Conservation (phyloP, 2,888 invertebrate genomes). For the Euclidia mi region DNA sequence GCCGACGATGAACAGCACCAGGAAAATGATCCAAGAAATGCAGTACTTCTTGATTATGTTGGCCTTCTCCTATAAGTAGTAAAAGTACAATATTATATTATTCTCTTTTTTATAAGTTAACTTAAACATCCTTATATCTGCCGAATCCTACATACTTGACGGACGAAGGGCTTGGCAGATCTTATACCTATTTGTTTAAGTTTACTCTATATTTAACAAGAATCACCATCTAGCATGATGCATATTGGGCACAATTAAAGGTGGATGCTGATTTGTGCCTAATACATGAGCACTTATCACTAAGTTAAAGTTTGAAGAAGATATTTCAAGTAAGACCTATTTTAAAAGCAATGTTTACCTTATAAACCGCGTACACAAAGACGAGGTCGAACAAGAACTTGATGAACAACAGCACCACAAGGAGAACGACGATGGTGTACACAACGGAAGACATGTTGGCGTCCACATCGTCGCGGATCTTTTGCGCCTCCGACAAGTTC, state of each 20-base stretch:
- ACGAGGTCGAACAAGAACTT: slow-evolving; percentile 80
- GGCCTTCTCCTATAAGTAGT: slow-evolving; percentile 73
- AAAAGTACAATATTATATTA: background rate
- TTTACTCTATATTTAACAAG: too few species aligned
- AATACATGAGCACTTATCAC: too few species aligned
- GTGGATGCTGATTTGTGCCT: too few species aligned
- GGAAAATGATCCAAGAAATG: slow-evolving; percentile 85
- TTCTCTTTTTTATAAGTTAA: background rate
- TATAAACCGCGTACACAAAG: slow-evolving; percentile 81
- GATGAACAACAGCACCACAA: slow-evolving; percentile 74
- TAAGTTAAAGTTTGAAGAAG: too few species aligned
- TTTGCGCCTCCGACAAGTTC: slow-evolving; percentile 62
- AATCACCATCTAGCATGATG: too few species aligned
- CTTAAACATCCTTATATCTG: too few species aligned
- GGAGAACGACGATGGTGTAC: slow-evolving; percentile 78
- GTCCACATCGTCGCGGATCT: slow-evolving; percentile 72
- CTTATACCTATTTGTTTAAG: too few species aligned
- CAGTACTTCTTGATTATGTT: slow-evolving; percentile 84
- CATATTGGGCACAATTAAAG: too few species aligned
- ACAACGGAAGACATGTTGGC: slow-evolving; percentile 76
- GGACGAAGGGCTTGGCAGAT: too few species aligned
- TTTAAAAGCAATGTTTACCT: slow-evolving; percentile 61
- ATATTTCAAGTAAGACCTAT: too few species aligned
- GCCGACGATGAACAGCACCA: slow-evolving; percentile 83
- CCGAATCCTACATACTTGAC: too few species aligned